Evolutionary conservation across 2,888 invertebrate genomes (phyloP), one percentile per base, ranked within the genome.

Genomic region (Brachylomia viminalis): DNA sequence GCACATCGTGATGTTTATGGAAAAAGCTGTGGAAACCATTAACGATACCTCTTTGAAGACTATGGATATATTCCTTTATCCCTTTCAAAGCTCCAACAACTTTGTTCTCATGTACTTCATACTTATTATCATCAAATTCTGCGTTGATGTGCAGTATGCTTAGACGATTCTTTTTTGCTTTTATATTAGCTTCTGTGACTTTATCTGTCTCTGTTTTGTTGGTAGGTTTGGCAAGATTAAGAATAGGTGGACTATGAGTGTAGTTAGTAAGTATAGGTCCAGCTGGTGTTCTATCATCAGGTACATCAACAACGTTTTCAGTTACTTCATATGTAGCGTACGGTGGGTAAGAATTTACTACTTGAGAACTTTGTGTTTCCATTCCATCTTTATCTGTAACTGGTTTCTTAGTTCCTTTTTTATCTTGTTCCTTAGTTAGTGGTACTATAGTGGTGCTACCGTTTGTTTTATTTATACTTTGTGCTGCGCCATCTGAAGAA

Each of bases 221-320:
- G 42, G 78, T 80, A 71, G 75, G 82, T 69, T 15, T 75, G 59
- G 52, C 87, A 84, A 10, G 86, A 59, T 85, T 86, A 0, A 82
- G 15, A 54, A 52, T 91, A 23, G 59, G 68, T 64, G 58, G 66
- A 30, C 11, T 45, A 0, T 23, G 27, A 38, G 90, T 90, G 58
- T 88, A 94, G 52, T 92, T 92, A 5, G 90, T 54, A 1, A 92
- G 30, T 3, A 95, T 88, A 1, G 93, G 92, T 6, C 89, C 90
- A 27, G 72, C 67, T 74, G 76, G 68, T 3, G 88, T 88, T 30
- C 90, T 88, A 6, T 90, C 83, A 67, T 95, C 92, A 1, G 95
- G 95, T 56, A 95, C 83, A 66, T 95, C 95, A 5, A 89, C 80
- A 3, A 95, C 86, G 10, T 91, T 88, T 87, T 95, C 95, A 42